These are phyloP conservation scores for Orientallactaga sibirica DNA, from an alignment of 2,797 vertebrate genomes.

Conservation along the genomic window DNA sequence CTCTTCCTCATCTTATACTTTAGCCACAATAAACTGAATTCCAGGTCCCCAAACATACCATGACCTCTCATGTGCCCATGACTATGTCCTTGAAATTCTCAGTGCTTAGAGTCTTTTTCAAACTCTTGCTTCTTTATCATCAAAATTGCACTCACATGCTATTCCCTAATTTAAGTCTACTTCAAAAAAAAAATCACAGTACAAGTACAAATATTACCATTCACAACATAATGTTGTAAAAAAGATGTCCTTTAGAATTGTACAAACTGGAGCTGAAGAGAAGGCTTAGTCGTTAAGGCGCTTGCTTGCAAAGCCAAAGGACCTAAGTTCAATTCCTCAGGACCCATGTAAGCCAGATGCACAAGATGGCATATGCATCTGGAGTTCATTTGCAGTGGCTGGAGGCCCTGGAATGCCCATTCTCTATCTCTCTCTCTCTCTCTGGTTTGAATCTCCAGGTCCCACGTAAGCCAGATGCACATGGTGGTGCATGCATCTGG, in stretches of 20 bases:
- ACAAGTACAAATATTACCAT: not conserved
- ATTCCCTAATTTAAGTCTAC: constrained; percentile 27
- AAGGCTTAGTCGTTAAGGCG: too few species aligned
- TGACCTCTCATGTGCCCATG: not conserved
- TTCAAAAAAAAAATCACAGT: constrained; percentile 4
- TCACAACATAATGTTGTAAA: not conserved
- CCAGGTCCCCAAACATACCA: not conserved
- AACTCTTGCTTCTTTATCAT: constrained; percentile 10
- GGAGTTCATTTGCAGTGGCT: too few species aligned
- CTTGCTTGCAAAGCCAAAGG: too few species aligned
- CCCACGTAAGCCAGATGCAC: too few species aligned
- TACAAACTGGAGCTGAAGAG: not conserved
- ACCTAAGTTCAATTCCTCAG: too few species aligned
- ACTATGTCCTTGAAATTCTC: constrained; percentile 10
- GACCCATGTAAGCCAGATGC: too few species aligned
- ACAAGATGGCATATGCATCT: too few species aligned
- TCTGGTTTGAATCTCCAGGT: too few species aligned
- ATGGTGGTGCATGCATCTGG: too few species aligned
- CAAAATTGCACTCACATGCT: constrained; percentile 50
- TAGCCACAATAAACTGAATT: constrained; percentile 31
- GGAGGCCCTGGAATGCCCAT: too few species aligned
- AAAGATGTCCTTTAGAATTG: not conserved
- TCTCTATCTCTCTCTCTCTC: too few species aligned
- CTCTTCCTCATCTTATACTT: not conserved
- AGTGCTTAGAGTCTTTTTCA: not conserved